A percentile compares a stretch with the other conserved stretches of the same genome.
phyloP scores from a whole-genome alignment of 2,113 vertebrate genomes.

The Tychaedon coryphoeus region DNA sequence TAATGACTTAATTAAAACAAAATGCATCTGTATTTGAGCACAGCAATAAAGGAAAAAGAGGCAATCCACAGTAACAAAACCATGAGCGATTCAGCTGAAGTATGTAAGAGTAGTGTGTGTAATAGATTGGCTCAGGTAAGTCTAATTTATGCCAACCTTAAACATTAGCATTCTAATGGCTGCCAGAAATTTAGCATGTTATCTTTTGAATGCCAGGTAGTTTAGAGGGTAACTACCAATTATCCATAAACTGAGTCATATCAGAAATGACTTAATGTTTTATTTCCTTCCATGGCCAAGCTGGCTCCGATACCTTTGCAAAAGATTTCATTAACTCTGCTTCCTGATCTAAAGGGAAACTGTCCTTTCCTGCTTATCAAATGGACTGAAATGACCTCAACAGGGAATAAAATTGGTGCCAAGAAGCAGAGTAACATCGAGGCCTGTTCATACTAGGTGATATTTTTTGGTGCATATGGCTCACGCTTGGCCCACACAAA shows the following conservation, averaged over 20 bases:
- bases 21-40: slow-evolving; percentile 31
- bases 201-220: slow-evolving; percentile 45
- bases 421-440: background rate
- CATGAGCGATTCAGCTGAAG: slow-evolving; percentile 26
- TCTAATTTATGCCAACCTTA: slow-evolving; percentile 49
- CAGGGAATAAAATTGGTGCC: background rate
- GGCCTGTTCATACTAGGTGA: background rate
- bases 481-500: background rate
- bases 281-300: slow-evolving; percentile 29
- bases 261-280: slow-evolving; percentile 20
- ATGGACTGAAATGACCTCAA: background rate
- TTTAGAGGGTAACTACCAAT: slow-evolving; percentile 62
- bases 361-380: background rate
- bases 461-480: background rate
- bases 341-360: background rate
- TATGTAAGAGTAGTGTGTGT: slow-evolving; percentile 28
- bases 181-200: slow-evolving; percentile 59
- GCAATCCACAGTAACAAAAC: slow-evolving; percentile 39
- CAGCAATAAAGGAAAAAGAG: slow-evolving; percentile 38
- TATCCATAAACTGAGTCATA: background rate
- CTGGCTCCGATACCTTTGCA: background rate
- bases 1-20: slow-evolving; percentile 67
- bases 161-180: background rate
- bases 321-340: background rate
- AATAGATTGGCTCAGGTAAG: slow-evolving; percentile 42